These are phyloP conservation scores for Odontocolon sp. DNA, from an alignment of 2,888 invertebrate genomes.

Conservation along the genomic window DNA sequence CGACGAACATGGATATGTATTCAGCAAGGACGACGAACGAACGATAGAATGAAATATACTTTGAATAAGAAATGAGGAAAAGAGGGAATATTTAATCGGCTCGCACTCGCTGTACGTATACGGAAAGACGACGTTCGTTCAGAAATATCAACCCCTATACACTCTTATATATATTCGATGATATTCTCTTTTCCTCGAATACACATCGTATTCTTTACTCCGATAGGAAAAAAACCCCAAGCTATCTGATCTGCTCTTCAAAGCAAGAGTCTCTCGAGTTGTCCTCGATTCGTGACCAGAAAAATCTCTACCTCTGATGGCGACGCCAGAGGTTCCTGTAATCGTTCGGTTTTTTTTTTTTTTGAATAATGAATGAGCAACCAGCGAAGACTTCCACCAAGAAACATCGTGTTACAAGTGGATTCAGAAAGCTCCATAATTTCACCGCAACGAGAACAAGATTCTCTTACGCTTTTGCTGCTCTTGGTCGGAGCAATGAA, in stretches of 20 bases:
- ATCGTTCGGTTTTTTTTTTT: constrained; percentile 44
- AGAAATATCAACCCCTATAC: constrained; percentile 15
- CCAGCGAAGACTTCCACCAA: neutral
- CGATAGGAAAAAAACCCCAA: too few species aligned
- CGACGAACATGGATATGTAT: constrained; percentile 70
- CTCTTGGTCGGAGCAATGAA: too few species aligned
- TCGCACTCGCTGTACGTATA: constrained; percentile 52
- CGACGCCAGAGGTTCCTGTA: constrained; percentile 23
- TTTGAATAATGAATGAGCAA: constrained; percentile 45
- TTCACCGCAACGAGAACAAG: neutral
- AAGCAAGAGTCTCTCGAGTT: constrained; percentile 3
- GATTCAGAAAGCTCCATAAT: neutral
- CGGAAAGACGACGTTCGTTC: constrained; percentile 48
- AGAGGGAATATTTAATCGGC: constrained; percentile 73
- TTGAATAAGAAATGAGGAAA: constrained; percentile 77
- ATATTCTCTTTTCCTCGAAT: too few species aligned
- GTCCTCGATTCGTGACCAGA: constrained; percentile 13
- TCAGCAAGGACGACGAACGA: constrained; percentile 68
- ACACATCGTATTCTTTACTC: too few species aligned
- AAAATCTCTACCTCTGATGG: constrained; percentile 37
- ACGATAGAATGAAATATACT: constrained; percentile 77
- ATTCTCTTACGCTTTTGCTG: too few species aligned
- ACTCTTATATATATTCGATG: too few species aligned
- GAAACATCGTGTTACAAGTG: neutral
- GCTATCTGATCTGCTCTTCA: too few species aligned